Evolutionary conservation across 2,797 vertebrate genomes (phyloP).

Genomic region (Malurus leucopterus): DNA sequence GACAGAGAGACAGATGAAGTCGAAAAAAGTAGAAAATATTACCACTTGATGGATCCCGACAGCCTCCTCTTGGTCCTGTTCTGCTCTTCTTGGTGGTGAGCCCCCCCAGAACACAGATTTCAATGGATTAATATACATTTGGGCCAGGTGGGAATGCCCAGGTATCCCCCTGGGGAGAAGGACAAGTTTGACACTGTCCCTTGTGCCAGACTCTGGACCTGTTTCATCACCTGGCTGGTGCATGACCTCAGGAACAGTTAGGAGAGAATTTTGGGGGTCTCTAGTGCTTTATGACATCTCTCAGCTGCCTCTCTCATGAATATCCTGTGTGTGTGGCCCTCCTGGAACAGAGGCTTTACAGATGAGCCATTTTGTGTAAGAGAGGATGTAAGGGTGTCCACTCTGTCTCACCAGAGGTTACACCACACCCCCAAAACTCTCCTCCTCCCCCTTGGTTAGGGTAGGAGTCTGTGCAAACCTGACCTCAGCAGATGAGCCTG

Average conservation of each 20-base stretch:
- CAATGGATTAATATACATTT: background rate
- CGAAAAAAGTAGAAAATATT: background rate
- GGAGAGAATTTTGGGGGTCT: background rate
- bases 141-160: background rate
- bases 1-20: background rate
- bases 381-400: background rate
- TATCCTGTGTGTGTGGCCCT: background rate
- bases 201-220: background rate
- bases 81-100: background rate
- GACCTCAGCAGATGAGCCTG: background rate
- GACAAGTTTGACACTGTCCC: no score
- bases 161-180: fast-evolving
- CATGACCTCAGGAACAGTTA: background rate
- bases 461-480: background rate
- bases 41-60: background rate
- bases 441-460: background rate
- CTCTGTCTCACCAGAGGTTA: background rate
- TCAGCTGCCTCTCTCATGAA: background rate
- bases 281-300: background rate
- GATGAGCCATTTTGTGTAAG: no score
- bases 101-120: background rate
- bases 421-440: background rate
- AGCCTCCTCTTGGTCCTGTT: fast-evolving
- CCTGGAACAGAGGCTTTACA: no score
- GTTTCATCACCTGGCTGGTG: background rate